These are phyloP conservation scores for Sphaerophoria rueppellii DNA, from an alignment of 2,888 invertebrate species.

Conservation along the genomic window DNA sequence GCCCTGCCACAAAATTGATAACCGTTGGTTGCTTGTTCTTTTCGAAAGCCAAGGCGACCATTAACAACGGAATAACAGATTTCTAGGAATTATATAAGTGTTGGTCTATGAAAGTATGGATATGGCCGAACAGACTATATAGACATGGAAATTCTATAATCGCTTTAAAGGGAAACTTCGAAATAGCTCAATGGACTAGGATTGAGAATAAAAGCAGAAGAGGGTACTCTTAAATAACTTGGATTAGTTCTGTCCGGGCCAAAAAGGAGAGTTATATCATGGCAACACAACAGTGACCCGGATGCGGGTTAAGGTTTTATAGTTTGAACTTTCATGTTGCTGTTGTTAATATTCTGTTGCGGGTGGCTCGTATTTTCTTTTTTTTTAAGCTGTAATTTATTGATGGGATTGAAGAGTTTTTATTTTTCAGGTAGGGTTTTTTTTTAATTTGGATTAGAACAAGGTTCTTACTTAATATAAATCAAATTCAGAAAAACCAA, in stretches of 20 bases:
- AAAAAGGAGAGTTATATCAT: background rate
- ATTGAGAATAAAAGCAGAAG: background rate
- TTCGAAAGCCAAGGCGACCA: constrained; percentile 5
- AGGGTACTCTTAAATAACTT: background rate
- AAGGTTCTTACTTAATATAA: no score
- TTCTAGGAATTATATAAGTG: background rate
- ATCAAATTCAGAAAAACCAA: no score
- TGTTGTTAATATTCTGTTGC: constrained; percentile 17
- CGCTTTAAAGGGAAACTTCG: constrained; percentile 8
- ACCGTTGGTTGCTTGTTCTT: background rate
- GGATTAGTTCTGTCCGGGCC: constrained; percentile 17
- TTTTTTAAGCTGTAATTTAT: background rate
- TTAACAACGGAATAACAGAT: constrained; percentile 5
- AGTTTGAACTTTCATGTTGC: background rate
- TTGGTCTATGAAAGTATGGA: no score
- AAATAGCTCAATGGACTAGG: background rate
- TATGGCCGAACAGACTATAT: background rate
- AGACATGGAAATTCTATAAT: constrained; percentile 14
- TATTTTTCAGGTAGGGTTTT: background rate
- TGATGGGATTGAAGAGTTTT: background rate
- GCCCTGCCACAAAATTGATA: background rate
- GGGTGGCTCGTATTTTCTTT: background rate
- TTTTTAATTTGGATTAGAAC: no score
- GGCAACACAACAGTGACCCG: background rate
- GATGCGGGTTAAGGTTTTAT: background rate